These are phyloP conservation scores for Sebastes cheni DNA, from an alignment of 2,797 vertebrate species.

Conservation along the genomic window DNA sequence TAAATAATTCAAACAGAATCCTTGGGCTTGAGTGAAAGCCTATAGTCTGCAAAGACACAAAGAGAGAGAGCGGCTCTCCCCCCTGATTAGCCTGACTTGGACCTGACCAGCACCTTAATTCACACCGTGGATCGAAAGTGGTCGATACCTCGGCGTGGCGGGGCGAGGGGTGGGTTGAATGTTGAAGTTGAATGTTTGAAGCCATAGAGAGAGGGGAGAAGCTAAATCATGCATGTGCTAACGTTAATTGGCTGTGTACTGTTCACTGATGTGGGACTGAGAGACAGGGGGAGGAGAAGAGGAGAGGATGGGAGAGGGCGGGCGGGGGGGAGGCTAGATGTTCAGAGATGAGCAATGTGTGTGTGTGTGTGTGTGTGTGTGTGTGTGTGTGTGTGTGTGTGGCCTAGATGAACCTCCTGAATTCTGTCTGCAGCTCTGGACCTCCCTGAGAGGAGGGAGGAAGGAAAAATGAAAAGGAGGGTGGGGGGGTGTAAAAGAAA, in stretches of 20 bases:
- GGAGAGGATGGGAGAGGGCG: conserved; percentile 20
- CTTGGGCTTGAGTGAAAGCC: conserved; percentile 67
- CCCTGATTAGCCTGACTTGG: conserved; percentile 73
- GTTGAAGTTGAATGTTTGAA: conserved; percentile 67
- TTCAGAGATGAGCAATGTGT: conserved; percentile 3
- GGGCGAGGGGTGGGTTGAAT: conserved; percentile 34
- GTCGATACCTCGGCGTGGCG: conserved; percentile 64
- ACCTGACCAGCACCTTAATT: conserved; percentile 82
- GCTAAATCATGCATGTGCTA: conserved; percentile 83
- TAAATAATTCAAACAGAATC: conserved; percentile 81
- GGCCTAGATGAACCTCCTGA: conserved; percentile 64
- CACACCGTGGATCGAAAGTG: conserved; percentile 69
- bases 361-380: background rate
- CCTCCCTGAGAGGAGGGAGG: conserved; percentile 45
- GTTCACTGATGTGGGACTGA: conserved; percentile 75
- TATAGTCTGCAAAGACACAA: conserved; percentile 70
- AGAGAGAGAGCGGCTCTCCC: conserved; percentile 51
- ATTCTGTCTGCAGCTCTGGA: conserved; percentile 62
- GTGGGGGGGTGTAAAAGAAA: no score
- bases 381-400: conserved; percentile 16
- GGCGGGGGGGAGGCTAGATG: background rate
- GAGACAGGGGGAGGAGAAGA: conserved; percentile 69
- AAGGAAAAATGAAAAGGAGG: conserved; percentile 35
- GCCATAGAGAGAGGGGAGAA: conserved; percentile 65
- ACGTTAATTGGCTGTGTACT: conserved; percentile 80